Evolutionary conservation across 2,113 vertebrate genomes (phyloP).

Genomic region (Thymallus thymallus): DNA sequence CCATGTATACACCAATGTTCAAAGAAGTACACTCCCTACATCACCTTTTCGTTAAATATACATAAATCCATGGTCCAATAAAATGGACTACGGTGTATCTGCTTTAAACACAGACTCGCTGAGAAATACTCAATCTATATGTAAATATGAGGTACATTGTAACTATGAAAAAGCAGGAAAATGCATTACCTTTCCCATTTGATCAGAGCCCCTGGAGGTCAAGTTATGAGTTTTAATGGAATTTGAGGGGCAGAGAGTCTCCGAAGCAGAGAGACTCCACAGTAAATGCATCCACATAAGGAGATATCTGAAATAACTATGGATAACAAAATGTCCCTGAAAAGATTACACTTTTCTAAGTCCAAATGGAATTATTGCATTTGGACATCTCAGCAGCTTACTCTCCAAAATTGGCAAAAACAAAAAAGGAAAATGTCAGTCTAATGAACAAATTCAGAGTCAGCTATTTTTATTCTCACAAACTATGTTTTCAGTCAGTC

Average conservation of each 20-base stretch:
- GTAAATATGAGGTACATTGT: slow-evolving; percentile 74
- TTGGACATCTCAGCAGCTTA: slow-evolving; percentile 67
- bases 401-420: slow-evolving; percentile 35
- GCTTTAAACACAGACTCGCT: slow-evolving; percentile 61
- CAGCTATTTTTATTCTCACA: background rate
- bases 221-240: slow-evolving; percentile 79
- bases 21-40: slow-evolving; percentile 71
- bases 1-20: slow-evolving; percentile 60
- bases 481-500: background rate
- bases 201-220: slow-evolving; percentile 68
- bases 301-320: slow-evolving; percentile 60
- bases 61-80: slow-evolving; percentile 73
- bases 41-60: slow-evolving; percentile 75
- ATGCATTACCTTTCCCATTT: slow-evolving; percentile 70
- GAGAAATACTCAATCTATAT: slow-evolving; percentile 85
- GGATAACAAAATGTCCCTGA: slow-evolving; percentile 61
- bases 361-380: slow-evolving; percentile 65
- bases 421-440: background rate
- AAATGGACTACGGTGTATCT: slow-evolving; percentile 72
- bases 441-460: background rate
- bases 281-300: slow-evolving; percentile 53
- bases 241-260: slow-evolving; percentile 62
- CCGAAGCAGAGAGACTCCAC: slow-evolving; percentile 36
- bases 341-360: slow-evolving; percentile 60
- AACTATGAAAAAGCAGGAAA: slow-evolving; percentile 64